Conservation (phyloP, 2,797 vertebrate genomes). For the Tangara arthus region DNA sequence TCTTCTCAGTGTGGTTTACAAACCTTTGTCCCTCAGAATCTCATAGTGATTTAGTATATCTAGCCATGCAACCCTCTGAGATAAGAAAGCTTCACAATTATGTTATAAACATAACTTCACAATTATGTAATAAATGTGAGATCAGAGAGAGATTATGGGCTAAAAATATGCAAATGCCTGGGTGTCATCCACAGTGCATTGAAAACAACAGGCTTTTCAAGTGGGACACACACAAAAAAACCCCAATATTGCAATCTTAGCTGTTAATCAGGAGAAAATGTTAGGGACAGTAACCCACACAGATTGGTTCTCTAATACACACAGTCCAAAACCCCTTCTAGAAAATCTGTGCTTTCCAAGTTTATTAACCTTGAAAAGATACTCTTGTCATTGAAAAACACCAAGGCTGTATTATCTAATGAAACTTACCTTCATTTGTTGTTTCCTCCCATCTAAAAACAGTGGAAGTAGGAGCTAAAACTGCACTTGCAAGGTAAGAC, state of each 20-base stretch:
- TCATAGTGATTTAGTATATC: not conserved
- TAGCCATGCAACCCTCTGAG: not conserved
- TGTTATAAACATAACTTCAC: not conserved
- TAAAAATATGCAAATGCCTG: not conserved
- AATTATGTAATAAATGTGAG: not conserved
- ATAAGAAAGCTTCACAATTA: not conserved
- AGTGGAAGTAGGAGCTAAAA: not conserved
- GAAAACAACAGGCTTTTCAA: not conserved
- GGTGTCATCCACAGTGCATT: not conserved
- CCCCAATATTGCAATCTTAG: not conserved
- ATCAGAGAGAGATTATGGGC: not conserved
- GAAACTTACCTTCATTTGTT: not conserved
- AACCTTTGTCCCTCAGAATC: not conserved
- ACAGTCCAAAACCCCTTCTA: not conserved
- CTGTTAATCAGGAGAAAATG: not conserved
- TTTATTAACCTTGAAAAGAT: not conserved
- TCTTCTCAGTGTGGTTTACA: not conserved
- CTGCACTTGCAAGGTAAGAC: not conserved
- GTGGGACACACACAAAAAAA: not conserved
- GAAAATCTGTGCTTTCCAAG: not conserved
- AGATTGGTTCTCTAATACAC: not conserved
- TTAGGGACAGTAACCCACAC: not conserved
- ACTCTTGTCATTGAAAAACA: not conserved
- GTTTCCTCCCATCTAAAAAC: not conserved
- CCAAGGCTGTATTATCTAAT: not conserved